Conservation (phyloP, 1,140 invertebrate species). For the Zaprionus gabonicus region DNA sequence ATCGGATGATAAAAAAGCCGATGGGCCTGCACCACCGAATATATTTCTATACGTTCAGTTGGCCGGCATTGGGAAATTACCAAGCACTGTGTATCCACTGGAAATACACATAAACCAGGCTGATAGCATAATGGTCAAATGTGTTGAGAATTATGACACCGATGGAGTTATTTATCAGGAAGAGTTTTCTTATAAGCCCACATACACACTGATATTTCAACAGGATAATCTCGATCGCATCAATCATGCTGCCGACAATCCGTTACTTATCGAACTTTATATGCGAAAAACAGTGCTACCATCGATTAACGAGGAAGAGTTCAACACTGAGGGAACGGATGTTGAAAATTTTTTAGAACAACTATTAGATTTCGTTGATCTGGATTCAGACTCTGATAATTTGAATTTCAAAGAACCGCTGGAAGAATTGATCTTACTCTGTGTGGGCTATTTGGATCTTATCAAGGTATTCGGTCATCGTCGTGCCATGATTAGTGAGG, state of each 20-base stretch:
- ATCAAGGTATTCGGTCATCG: conserved; percentile 66
- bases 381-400: not conserved
- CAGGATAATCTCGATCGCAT: conserved; percentile 70
- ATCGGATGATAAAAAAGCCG: not conserved
- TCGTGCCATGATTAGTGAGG: conserved; percentile 47
- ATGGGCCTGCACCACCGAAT: conserved; percentile 51
- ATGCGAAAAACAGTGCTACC: conserved; percentile 27
- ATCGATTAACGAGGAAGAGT: not conserved
- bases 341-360: not conserved
- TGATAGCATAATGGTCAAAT: conserved; percentile 51
- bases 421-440: conserved; percentile 28
- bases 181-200: conserved; percentile 52
- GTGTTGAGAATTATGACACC: conserved; percentile 59
- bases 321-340: not conserved
- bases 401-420: not conserved
- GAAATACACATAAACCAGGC: conserved; percentile 50
- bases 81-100: conserved; percentile 4
- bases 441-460: conserved; percentile 69
- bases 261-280: conserved; percentile 58
- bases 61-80: conserved; percentile 16
- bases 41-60: conserved; percentile 65
- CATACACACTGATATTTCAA: conserved; percentile 65
- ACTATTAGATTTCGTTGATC: not conserved
- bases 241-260: conserved; percentile 68
- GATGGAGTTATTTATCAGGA: conserved; percentile 49